These are phyloP conservation scores for Sphenopsis melanotis DNA, from an alignment of 2,797 vertebrate species.

Conservation along the genomic window DNA sequence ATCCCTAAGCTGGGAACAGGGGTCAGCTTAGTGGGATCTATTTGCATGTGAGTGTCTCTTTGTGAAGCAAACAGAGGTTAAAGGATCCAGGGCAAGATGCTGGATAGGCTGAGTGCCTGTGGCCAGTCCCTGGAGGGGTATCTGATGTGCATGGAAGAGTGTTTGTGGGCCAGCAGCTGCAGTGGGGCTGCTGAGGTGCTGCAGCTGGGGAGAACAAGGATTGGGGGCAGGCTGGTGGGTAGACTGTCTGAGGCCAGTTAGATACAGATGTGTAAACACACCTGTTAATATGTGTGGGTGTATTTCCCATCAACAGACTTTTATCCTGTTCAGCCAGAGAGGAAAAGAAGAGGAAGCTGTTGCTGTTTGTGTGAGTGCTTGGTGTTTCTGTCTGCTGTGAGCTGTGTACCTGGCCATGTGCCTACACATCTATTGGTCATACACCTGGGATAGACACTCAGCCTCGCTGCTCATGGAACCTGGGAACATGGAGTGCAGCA, in stretches of 20 bases:
- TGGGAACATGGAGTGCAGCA: not conserved
- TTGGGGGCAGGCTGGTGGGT: not conserved
- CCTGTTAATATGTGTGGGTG: no score
- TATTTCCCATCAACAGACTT: not conserved
- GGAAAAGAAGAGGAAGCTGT: not conserved
- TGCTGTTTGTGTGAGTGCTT: not conserved
- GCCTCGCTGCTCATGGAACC: not conserved
- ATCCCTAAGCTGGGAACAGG: not conserved
- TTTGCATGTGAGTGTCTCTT: not conserved
- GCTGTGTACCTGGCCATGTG: not conserved
- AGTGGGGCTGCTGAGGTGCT: not conserved
- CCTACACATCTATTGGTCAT: not conserved
- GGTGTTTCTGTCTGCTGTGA: not conserved
- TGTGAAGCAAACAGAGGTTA: not conserved
- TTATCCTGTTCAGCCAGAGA: not conserved
- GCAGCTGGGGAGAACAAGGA: not conserved
- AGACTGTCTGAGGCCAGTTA: not conserved
- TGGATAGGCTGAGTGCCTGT: not conserved
- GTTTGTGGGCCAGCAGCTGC: not conserved
- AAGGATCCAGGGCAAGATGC: not conserved
- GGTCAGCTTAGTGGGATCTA: not conserved
- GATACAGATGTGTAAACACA: not conserved
- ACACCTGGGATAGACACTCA: not conserved
- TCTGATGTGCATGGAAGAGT: not conserved
- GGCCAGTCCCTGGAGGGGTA: not conserved